Evolutionary conservation across 2,888 invertebrate species (phyloP).

Genomic region (Strigamia transsilvanica): DNA sequence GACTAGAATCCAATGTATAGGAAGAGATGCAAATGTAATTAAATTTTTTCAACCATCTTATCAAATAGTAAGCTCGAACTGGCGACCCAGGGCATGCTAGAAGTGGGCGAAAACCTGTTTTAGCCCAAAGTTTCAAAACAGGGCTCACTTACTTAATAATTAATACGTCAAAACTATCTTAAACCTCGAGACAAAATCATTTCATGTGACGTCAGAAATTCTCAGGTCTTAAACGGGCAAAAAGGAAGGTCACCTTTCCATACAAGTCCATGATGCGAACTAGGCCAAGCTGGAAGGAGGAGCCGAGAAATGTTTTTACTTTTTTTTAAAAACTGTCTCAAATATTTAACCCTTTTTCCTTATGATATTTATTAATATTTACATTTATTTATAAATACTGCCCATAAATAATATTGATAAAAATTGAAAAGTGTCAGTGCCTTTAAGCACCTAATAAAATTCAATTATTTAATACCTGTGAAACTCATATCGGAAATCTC

Average conservation of each 20-base stretch:
- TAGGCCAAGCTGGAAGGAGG: conserved; percentile 1
- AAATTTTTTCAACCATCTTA: not conserved
- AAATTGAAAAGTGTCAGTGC: too few relatives aligned
- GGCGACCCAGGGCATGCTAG: conserved; percentile 1
- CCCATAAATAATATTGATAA: too few relatives aligned
- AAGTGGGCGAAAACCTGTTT: not conserved
- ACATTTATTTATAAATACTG: too few relatives aligned
- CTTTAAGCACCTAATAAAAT: not conserved
- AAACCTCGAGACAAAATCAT: not conserved
- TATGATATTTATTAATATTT: too few relatives aligned
- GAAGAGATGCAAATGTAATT: not conserved
- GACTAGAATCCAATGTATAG: not conserved
- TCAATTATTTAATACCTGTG: not conserved
- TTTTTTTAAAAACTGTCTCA: not conserved
- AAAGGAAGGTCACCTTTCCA: conserved; percentile 21
- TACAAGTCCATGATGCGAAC: conserved; percentile 38
- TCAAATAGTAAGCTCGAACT: not conserved
- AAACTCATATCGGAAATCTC: not conserved
- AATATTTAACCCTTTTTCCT: not conserved
- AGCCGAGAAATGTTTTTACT: not conserved
- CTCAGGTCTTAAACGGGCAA: not conserved
- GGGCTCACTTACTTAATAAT: conserved; percentile 13
- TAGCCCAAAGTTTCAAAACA: not conserved
- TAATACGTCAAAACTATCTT: not conserved
- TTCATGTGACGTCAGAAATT: not conserved